Evolutionary conservation across 2,888 invertebrate genomes (phyloP), one percentile per base, ranked within the genome.

Genomic region (Rhimphoctona megacephalus): DNA sequence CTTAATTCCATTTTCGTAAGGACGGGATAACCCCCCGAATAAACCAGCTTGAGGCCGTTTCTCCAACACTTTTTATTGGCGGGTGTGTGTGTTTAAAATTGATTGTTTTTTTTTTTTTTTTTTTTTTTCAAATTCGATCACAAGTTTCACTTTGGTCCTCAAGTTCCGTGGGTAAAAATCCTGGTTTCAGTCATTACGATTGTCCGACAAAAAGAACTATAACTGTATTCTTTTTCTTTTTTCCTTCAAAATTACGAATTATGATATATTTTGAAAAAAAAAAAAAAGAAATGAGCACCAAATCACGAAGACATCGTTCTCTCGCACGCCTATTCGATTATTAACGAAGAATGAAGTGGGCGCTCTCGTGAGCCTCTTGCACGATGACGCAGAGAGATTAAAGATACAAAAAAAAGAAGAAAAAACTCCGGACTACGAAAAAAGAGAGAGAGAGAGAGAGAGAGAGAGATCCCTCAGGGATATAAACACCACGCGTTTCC

Each of bases 1-100:
- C 95, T 95, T 88, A 95, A 95, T 93, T 96, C 95, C 95, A 96
- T 95, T 90, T 92, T 95, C 92, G 90, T 90, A 81, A 86, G 83
- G 46, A 84, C 83, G 70, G 87, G 72, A 82, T 91, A 90, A 85
- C 90, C 91, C 84, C 91, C 91, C 90, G 92, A 91, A 85, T 92
- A 92, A 92, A 92, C 92, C 93, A 92, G 92, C 90, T 91, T 92
- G 92, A 92, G 91, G 93, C 92, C 92, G 92, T 92, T 90, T 88
- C 77, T 83, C 33, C 25, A 52, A 83, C 61, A 74, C 74, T 86
- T 86, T 72, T 46, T 22, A 61, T 52, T 7, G 49, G 7, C 19
- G 46, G 46, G 3, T n/a, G 3, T 46, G 17, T 36, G 39, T 19
- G 4, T 64, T 30, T 8, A 14, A 67, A 67, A 30, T 54, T 22